Base-by-base conservation (phyloP, 2,113 vertebrate species). In the Pteronura brasiliensis region DNA sequence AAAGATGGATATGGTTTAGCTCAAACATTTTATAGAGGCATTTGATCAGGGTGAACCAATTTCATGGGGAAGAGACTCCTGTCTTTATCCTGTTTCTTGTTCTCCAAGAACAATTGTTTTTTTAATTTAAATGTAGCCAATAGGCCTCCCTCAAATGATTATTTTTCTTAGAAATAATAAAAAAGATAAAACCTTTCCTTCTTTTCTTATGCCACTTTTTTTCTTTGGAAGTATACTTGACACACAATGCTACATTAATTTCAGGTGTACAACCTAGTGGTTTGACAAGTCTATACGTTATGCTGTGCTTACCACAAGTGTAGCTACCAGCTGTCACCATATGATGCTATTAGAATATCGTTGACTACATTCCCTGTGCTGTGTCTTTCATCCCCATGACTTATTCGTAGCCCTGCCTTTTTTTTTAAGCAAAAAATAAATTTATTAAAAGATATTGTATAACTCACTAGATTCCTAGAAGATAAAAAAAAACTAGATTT, bases 1-100 rank as follows among this genome's bases (percentile, higher is more conserved):
- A 90, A 93, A 95, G 63, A 93, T 84, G 92, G 84, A 96, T 96
- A 95, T 95, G 59, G 81, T 85, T 97, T 93, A 93, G 52, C 79
- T 88, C 94, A 95, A 94, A 88, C 39, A 72, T 87, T 95, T 94
- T 34, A 69, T 39, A 63, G 44, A 91, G 85, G 87, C 27, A 44
- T 95, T 97, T 93, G 88, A 88, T 92, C 39, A 93, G 44, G 34
- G 63, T 3, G 47, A 88, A 63, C 29, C 23, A 82, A 7, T 92
- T 86, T 87, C 47, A 18, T 18, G 79, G 13, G 39, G 4, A 69
- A 96, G 42, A 90, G 21, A 90, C 14, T 7, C 36, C 47, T 49
- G 14, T 84, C 71, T 97, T 89, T 8, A 59, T 84, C 5, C 17
- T 76, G 23, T 93, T 86, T 84, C n/a, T 42, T 61, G 1, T 71